Evolutionary conservation across 2,797 vertebrate species (phyloP).

Genomic region (Margarornis squamiger): DNA sequence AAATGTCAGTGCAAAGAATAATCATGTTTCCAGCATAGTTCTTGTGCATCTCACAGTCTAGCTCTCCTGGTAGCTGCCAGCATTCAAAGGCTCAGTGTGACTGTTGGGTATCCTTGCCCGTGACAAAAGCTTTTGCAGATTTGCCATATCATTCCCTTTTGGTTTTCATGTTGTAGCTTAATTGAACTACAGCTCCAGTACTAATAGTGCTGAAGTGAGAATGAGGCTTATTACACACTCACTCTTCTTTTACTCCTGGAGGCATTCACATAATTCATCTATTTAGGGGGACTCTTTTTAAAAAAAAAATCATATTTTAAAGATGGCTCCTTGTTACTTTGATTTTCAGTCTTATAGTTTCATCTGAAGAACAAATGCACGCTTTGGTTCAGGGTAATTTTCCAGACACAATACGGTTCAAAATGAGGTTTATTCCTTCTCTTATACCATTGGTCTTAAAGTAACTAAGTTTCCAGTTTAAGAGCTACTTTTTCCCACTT

Average conservation of each 20-base stretch:
- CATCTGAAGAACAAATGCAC: neutral
- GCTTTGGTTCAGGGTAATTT: neutral
- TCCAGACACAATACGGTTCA: neutral
- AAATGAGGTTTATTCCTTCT: neutral
- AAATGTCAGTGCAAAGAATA: neutral
- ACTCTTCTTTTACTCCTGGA: neutral
- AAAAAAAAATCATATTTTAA: neutral
- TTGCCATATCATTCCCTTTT: neutral
- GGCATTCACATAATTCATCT: neutral
- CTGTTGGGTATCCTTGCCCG: neutral
- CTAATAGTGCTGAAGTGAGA: neutral
- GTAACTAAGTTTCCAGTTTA: neutral
- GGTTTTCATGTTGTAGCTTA: neutral
- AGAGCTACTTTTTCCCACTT: neutral
- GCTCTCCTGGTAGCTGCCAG: neutral
- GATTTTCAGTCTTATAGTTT: neutral
- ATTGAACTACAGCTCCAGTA: neutral
- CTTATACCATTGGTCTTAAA: neutral
- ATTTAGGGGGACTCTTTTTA: neutral
- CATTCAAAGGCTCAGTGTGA: neutral
- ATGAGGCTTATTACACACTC: neutral
- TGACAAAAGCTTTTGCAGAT: neutral
- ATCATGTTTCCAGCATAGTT: neutral
- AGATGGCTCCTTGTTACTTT: neutral
- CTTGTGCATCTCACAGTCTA: neutral